A percentile compares a stretch with the other conserved stretches of the same genome.
Evolutionary conservation across 2,797 vertebrate genomes (phyloP).

Genomic region (Anguilla marmorata): DNA sequence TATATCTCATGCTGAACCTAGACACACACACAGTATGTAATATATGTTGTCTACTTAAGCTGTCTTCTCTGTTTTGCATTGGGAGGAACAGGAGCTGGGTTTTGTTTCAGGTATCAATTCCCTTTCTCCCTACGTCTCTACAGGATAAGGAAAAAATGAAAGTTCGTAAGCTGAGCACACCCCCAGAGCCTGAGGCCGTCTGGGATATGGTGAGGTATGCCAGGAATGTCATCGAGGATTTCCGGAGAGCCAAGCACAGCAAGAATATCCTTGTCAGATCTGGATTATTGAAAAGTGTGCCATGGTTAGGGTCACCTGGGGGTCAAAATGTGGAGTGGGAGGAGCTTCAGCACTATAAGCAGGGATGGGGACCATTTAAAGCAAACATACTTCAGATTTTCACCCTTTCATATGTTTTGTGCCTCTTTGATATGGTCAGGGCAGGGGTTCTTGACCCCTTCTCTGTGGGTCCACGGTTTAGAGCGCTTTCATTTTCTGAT

Average conservation of each 20-base stretch:
- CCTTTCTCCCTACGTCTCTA: conserved; percentile 31
- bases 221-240: conserved; percentile 83
- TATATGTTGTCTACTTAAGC: too few species aligned
- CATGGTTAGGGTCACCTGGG: not conserved
- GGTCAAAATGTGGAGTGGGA: not conserved
- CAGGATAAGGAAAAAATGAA: conserved; percentile 90
- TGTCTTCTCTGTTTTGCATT: not conserved
- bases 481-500: not conserved
- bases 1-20: not conserved
- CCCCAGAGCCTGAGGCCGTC: conserved; percentile 71
- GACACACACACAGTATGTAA: not conserved
- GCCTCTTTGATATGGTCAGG: not conserved
- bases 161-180: conserved; percentile 74
- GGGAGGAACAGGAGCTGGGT: not conserved
- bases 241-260: conserved; percentile 81
- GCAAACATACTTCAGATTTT: not conserved
- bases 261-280: conserved; percentile 87
- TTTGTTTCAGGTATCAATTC: not conserved
- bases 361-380: not conserved
- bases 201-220: conserved; percentile 86
- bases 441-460: not conserved
- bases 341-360: not conserved
- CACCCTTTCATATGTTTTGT: not conserved
- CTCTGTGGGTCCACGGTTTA: not conserved
- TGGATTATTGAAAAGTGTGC: not conserved